phyloP scores from a whole-genome alignment of 53 echinoderm and acorn worm genomes.

The Patiria pectinifera region DNA sequence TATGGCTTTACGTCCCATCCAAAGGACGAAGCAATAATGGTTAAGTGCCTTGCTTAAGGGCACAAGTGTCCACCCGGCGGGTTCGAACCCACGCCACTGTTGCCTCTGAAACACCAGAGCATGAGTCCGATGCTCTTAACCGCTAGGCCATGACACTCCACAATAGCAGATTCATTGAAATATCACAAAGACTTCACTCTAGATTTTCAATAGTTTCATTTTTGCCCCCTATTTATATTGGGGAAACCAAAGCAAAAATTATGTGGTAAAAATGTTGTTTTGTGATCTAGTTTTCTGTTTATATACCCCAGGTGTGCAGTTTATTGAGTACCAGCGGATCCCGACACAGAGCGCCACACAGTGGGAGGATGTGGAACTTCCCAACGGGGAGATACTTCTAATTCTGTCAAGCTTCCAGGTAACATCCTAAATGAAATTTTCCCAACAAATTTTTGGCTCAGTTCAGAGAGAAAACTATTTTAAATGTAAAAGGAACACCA shows the following conservation, averaged over 20 bases:
- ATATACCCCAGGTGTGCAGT: constrained; percentile 66
- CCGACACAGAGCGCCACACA: constrained; percentile 62
- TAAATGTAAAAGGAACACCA: neutral
- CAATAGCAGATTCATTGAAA: neutral
- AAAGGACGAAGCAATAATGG: no score
- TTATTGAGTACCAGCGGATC: constrained; percentile 75
- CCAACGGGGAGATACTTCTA: constrained; percentile 64
- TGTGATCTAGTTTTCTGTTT: neutral
- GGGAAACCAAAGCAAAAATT: no score
- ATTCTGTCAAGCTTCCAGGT: constrained; percentile 47
- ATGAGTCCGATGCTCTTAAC: no score
- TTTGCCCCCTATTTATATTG: no score
- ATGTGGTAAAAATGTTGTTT: no score
- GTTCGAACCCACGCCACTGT: no score
- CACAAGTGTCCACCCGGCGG: no score
- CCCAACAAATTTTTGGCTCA: neutral
- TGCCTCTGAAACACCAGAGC: no score
- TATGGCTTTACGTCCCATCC: no score
- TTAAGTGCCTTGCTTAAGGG: no score
- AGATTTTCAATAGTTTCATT: no score
- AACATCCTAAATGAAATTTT: neutral
- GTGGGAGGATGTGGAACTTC: constrained; percentile 64
- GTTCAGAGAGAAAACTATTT: neutral
- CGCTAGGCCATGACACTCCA: no score
- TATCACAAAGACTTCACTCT: neutral